Evolutionary conservation across 1,140 invertebrate genomes (phyloP), one percentile per base, ranked within the genome.

Genomic region (Conus ventricosus): DNA sequence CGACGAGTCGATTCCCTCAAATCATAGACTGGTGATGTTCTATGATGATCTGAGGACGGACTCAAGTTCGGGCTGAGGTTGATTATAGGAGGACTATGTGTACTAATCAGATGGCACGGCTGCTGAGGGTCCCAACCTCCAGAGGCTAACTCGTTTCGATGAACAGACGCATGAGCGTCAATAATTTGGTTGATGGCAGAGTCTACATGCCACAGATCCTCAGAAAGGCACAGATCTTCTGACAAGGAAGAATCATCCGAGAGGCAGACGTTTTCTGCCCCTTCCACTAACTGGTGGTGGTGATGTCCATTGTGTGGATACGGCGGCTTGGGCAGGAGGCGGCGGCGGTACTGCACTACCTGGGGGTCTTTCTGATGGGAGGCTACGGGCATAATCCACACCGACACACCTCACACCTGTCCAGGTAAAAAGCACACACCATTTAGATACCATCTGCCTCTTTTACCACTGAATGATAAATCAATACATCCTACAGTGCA

Each of bases 51-150:
- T n/a, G 92, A 89, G 17, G 92, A 92, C 57, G 94, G 94, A 88
- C 94, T 95, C 63, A 95, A 89, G 88, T 95, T 95, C 25, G 95
- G 95, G 91, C 94, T 95, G 5, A 95, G 90, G 89, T 95, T 95
- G 60, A 95, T 88, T n/a, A 95, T 93, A 7, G 95, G 95, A 20
- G 95, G 95, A 90, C 94, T 95, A 89, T 94, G 94, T 15, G 94
- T 94, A 88, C 93, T 94, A 85, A 95, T 94, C 75, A 92, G 92
- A 54, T 91, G 91, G 51, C 85, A 86, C 51, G 88, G 78, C 88
- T 88, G 85, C 84, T 90, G 87, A 78, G 87, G 87, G 63, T 91
- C 90, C 7, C n/a, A 39, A n/a, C 54, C 85, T 7, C 81, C 87
- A 85, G 83, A 20, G 23, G 81, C 57, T 39, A 87, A 60, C 57